Conservation (phyloP, 2,113 vertebrate genomes). For the Phyllostomus hastatus region DNA sequence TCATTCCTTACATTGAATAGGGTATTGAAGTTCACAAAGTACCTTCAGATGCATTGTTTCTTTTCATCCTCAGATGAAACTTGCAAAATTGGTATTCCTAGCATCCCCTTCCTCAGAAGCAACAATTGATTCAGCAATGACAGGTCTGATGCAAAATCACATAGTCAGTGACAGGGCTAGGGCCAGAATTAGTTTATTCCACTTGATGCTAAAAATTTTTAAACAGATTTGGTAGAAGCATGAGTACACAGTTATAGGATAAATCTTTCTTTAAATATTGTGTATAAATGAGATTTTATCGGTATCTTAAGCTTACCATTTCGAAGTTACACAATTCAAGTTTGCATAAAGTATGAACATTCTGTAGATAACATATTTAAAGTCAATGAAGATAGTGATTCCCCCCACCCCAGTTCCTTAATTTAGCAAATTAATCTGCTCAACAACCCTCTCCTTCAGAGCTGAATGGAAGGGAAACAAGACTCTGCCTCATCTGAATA, state of each 20-base stretch:
- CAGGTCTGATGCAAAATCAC: not conserved
- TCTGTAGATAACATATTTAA: not conserved
- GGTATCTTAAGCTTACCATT: not conserved
- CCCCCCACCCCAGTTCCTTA: not conserved
- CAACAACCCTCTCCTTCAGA: not conserved
- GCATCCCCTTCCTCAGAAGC: not conserved
- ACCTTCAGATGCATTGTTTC: not conserved
- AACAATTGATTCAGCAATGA: not conserved
- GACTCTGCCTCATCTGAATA: not conserved
- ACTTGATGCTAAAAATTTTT: not conserved
- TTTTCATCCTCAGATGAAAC: not conserved
- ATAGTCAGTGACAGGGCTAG: not conserved
- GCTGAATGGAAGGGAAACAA: not conserved
- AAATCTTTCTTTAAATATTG: not conserved
- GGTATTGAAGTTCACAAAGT: not conserved
- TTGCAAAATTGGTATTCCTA: not conserved
- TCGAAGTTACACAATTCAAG: not conserved
- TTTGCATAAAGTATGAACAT: not conserved
- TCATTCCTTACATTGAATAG: not conserved
- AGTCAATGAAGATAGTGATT: not conserved
- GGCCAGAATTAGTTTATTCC: not conserved
- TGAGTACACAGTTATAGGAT: not conserved
- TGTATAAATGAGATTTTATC: not conserved
- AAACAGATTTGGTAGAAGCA: not conserved
- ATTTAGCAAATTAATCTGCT: not conserved